phyloP scores from a whole-genome alignment of 2,113 vertebrate genomes.

The Zeus faber region DNA sequence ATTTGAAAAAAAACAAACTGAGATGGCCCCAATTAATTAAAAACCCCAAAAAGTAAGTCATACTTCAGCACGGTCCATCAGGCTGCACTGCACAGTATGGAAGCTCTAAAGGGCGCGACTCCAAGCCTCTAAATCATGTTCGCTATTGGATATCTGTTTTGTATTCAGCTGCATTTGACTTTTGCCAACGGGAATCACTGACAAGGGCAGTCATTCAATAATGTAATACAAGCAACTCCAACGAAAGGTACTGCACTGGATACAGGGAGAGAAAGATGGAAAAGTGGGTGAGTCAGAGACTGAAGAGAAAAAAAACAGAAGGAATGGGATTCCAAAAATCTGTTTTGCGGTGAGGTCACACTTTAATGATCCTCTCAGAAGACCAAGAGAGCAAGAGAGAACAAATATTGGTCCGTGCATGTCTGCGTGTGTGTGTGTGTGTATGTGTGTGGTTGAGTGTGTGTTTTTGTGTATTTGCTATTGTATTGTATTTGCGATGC shows the following conservation, averaged over 20 bases:
- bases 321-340: constrained; percentile 11
- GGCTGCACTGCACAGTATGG: constrained; percentile 4
- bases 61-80: too few species aligned
- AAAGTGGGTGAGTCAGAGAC: constrained; percentile 7
- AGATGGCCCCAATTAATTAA: too few species aligned
- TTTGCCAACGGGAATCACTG: constrained; percentile 30
- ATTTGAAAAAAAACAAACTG: too few species aligned
- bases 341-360: too few species aligned
- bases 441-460: background rate
- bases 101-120: constrained; percentile 3
- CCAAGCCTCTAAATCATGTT: constrained; percentile 27
- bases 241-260: constrained; percentile 17
- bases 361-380: background rate
- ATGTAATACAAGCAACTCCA: constrained; percentile 32
- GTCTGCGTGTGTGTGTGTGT: background rate
- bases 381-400: background rate
- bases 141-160: constrained; percentile 31
- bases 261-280: constrained; percentile 3
- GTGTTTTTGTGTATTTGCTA: background rate
- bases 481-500: constrained; percentile 12
- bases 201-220: constrained; percentile 38
- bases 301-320: constrained; percentile 3
- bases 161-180: constrained; percentile 34
- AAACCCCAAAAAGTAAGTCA: too few species aligned
- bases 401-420: background rate